Base-by-base conservation (phyloP, 2,797 vertebrate species). In the Podargus strigoides region DNA sequence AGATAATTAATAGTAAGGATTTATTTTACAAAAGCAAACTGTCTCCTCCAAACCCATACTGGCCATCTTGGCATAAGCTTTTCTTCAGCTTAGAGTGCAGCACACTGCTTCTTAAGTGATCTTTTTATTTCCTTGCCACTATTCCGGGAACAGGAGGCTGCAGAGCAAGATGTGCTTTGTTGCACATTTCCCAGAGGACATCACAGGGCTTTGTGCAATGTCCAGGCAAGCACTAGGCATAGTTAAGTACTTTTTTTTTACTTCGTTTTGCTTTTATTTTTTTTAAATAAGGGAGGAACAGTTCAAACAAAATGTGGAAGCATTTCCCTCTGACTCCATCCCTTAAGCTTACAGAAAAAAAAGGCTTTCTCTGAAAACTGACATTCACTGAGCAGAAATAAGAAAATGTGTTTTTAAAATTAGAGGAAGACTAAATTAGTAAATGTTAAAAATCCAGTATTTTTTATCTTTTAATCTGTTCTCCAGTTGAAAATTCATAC, bases 31-130 rank as follows among this genome's bases (percentile, higher is more conserved):
- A 69, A 9, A 80, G 50, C 9, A 12, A 58, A 80, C 14, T 49
- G 1, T 39, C 19, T 80, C 14, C 26, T 89, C 60, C 37, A 83
- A 77, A 79, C 6, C 27, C 22, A 80, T 7, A 21, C 14, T 26
- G 12, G 17, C 30, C 37, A 32, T n/a, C 32, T 44, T 27, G 1
- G 9, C 27, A 16, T 5, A 64, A 70, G n/a, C 16, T 26, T 34
- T 44, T 63, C 28, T 55, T 72, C 34, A 63, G 8, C 14, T 39
- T 0, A 17, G 8, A 84, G 53, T 11, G 6, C 32, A 68, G 62
- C 17, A 39, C 0, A 0, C 6, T 68, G 19, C 17, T 59, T 58
- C 44, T 66, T 26, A 87, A 28, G 9, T 7, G 14, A 58, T n/a
- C 0, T 56, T 81, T 91, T 77, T 26, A 18, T 14, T 16, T 78